Conservation (phyloP, 2,113 vertebrate genomes). For the Capra hircus region DNA sequence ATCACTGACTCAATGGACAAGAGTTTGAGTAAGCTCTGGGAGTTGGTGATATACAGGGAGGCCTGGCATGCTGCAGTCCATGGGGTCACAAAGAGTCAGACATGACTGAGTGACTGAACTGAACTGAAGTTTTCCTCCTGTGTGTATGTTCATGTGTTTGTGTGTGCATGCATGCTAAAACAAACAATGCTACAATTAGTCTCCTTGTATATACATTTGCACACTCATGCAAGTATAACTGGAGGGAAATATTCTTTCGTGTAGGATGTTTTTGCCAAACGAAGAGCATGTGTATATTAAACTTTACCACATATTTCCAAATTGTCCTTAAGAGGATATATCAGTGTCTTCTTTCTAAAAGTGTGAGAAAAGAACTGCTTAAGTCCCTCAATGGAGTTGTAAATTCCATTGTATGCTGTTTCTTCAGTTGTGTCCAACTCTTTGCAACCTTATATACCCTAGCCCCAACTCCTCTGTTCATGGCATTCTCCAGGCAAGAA, state of each 20-base stretch:
- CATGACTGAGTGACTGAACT: not conserved
- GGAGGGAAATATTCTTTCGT: not conserved
- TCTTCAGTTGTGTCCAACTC: not conserved
- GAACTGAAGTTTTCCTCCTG: not conserved
- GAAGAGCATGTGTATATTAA: not conserved
- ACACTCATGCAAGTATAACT: not conserved
- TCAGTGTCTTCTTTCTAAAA: not conserved
- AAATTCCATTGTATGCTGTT: not conserved
- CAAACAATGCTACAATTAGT: not conserved
- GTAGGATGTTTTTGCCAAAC: not conserved
- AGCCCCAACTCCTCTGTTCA: not conserved
- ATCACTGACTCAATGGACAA: not conserved
- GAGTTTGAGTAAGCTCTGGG: not conserved
- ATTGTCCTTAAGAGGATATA: not conserved
- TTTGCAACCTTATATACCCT: not conserved
- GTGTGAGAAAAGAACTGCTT: not conserved
- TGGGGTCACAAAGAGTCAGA: not conserved
- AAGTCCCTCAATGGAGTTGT: not conserved
- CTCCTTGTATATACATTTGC: not conserved
- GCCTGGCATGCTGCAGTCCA: not conserved
- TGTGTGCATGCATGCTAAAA: not conserved
- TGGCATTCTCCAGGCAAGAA: not conserved
- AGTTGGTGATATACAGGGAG: not conserved
- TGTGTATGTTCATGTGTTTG: not conserved
- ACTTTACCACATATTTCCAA: not conserved